These are phyloP conservation scores for Melieria picta DNA, from an alignment of 2,888 invertebrate species.

Conservation along the genomic window DNA sequence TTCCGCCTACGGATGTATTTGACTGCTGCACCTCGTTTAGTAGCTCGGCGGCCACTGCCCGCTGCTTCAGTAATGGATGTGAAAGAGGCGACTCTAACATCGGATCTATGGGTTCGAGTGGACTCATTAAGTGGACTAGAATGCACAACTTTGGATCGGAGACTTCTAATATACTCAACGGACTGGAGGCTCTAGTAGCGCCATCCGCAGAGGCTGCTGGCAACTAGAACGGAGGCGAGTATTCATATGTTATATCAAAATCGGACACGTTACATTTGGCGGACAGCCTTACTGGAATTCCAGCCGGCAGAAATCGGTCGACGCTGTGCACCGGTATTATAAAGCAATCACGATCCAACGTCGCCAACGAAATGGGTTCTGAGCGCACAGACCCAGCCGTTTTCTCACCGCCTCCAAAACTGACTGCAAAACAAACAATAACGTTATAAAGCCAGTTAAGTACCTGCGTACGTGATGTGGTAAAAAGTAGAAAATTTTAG, in stretches of 20 bases:
- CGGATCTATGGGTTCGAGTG: slow-evolving; percentile 85
- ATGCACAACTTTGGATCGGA: slow-evolving; percentile 91
- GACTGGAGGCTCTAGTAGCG: slow-evolving; percentile 62
- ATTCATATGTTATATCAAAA: background rate
- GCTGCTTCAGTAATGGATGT: slow-evolving; percentile 81
- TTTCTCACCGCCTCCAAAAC: slow-evolving; percentile 54
- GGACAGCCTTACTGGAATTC: slow-evolving; percentile 76
- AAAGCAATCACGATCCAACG: slow-evolving; percentile 89
- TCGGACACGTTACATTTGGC: background rate
- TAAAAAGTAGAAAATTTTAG: too few relatives aligned
- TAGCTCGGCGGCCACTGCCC: slow-evolving; percentile 80
- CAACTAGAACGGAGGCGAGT: slow-evolving; percentile 61
- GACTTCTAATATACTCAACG: slow-evolving; percentile 81
- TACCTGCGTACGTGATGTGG: too few relatives aligned
- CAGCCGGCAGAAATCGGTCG: slow-evolving; percentile 88
- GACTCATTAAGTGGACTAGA: slow-evolving; percentile 89
- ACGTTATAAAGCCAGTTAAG: too few relatives aligned
- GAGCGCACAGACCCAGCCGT: slow-evolving; percentile 59
- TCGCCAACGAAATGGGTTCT: slow-evolving; percentile 82
- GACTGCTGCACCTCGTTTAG: slow-evolving; percentile 76
- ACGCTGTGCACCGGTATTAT: slow-evolving; percentile 91
- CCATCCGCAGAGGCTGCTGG: slow-evolving; percentile 73
- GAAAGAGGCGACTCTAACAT: slow-evolving; percentile 85
- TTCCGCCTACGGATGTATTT: slow-evolving; percentile 81
- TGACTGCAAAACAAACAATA: slow-evolving; percentile 54